A percentile compares a stretch with the other conserved stretches of the same genome.
These are phyloP conservation scores for Catostomus latipinnis DNA, from an alignment of 2,797 vertebrate genomes.

Conservation along the genomic window DNA sequence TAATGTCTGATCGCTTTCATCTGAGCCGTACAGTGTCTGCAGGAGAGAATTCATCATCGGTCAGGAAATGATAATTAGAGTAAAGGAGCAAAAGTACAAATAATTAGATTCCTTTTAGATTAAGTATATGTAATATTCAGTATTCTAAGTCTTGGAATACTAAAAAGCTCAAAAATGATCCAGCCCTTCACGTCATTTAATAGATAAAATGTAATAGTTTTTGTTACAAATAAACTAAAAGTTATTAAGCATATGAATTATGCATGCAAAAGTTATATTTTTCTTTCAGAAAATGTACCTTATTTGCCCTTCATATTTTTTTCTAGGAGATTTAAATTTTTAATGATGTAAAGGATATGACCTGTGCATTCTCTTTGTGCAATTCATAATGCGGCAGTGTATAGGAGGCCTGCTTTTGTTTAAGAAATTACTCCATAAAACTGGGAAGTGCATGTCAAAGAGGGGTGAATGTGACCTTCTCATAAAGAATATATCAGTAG, in stretches of 20 bases:
- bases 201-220: not conserved
- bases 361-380: conserved; percentile 61
- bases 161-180: not conserved
- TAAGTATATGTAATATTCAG: not conserved
- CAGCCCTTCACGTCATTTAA: not conserved
- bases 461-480: conserved; percentile 16
- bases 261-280: conserved; percentile 1
- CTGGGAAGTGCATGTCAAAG: conserved; percentile 60
- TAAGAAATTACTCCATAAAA: conserved; percentile 78
- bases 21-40: conserved; percentile 14
- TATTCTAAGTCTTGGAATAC: not conserved
- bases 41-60: conserved; percentile 43
- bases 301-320: conserved; percentile 12
- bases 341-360: conserved; percentile 63
- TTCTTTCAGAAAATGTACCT: not conserved
- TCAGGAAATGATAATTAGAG: not conserved
- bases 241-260: conserved; percentile 9
- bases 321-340: conserved; percentile 15
- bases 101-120: not conserved
- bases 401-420: conserved; percentile 75
- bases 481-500: conserved; percentile 20
- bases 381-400: conserved; percentile 71
- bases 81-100: not conserved
- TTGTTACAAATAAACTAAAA: not conserved
- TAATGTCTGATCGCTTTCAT: conserved; percentile 38